phyloP scores from a whole-genome alignment of 2,888 invertebrate genomes.

The Pammene aurita region DNA sequence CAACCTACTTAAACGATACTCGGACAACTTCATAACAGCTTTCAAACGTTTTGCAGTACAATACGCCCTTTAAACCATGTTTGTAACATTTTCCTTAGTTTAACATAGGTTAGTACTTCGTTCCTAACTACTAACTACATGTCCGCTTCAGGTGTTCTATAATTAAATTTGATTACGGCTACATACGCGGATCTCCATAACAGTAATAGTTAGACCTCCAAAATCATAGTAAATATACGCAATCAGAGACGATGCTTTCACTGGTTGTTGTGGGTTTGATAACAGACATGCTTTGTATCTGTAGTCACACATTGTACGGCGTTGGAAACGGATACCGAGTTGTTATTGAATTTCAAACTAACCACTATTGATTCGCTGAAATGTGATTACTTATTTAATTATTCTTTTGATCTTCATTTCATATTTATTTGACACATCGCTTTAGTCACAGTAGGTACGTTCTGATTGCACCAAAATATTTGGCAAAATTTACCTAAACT shows the following conservation, averaged over 20 bases:
- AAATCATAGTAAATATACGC: background rate
- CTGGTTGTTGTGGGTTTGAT: background rate
- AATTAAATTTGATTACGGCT: slow-evolving; percentile 11
- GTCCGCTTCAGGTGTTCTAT: slow-evolving; percentile 18
- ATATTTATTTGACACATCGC: too few species aligned
- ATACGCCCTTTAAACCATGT: background rate
- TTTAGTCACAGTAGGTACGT: too few species aligned
- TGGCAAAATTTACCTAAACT: too few species aligned
- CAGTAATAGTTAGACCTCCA: background rate
- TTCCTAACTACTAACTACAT: slow-evolving; percentile 11
- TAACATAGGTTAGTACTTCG: slow-evolving; percentile 12
- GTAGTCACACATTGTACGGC: background rate
- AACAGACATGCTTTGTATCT: background rate
- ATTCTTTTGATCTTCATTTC: too few species aligned
- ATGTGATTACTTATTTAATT: too few species aligned
- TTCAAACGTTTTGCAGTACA: too few species aligned
- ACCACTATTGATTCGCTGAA: slow-evolving; percentile 11
- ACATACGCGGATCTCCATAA: background rate
- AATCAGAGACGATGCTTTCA: background rate
- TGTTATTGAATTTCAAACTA: slow-evolving; percentile 19
- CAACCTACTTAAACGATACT: too few species aligned
- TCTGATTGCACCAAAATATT: too few species aligned
- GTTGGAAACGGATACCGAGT: background rate
- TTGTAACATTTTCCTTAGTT: background rate
- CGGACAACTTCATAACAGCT: too few species aligned